Base-by-base conservation (phyloP, 2,797 vertebrate genomes). In the Nannoperca australis region DNA sequence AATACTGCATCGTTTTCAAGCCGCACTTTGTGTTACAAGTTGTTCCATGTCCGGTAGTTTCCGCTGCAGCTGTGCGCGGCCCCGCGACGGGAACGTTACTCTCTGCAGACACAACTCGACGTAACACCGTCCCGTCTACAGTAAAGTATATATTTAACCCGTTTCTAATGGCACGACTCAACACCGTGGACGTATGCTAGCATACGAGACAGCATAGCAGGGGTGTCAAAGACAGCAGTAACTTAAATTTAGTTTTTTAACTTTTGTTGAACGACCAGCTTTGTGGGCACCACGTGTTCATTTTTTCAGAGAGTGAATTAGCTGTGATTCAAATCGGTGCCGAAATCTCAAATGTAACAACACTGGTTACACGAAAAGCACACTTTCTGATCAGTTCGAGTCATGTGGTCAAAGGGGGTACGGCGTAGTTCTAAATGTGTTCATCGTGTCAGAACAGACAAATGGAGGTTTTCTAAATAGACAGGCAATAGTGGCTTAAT, bases 271-370 rank as follows among this genome's bases (percentile, higher is more conserved):
- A 42, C 1, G 0, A 9, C 7, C 0, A 1, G 15, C 9, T 9
- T 30, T 12, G 12, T 55, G 64, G 7, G 34, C 34, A 34, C 34
- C 17, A 12, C 8, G 54, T 10, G 38, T 47, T 66, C 73, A 8
- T 65, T 70, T 54, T 2, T 1, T 20, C 3, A 8, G 22, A 5
- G 8, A 22, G 53, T 12, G 32, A 1, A 24, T 58, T 15, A 27
- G 27, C 30, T 54, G 64, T 51, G 59, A 79, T 69, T 65, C 18
- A 69, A 10, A 58, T 40, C 1, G 34, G 1, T 24, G 27, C 38
- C 54, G 3, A 36, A 32, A 27, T 4, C 22, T 42, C 2, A 13
- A 2, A n/a, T 30, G 38, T 9, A 34, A 34, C 30, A 55, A 24
- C 13, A 49, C 24, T 11, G 32, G 9, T 17, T n/a, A n/a, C 27